Evolutionary conservation across 2,797 vertebrate genomes (phyloP).

Genomic region (Betta splendens): DNA sequence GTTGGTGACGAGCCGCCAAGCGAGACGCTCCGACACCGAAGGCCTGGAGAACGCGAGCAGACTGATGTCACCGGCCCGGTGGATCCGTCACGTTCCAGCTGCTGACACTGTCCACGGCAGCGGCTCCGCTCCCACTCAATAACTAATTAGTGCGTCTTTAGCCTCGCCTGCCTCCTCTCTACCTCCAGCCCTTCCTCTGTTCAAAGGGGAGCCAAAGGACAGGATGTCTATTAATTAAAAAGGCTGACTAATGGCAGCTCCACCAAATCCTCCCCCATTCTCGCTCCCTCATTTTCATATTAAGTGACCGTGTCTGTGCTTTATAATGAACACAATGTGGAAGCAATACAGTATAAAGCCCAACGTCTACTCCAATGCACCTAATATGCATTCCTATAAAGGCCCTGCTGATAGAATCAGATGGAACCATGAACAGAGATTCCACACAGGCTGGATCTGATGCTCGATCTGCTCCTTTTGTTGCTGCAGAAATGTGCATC

Average conservation of each 20-base stretch:
- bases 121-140: conserved; percentile 59
- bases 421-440: too few species aligned
- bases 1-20: conserved; percentile 53
- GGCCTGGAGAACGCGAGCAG: conserved; percentile 70
- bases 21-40: conserved; percentile 60
- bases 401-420: too few species aligned
- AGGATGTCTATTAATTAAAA: conserved; percentile 70
- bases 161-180: conserved; percentile 41
- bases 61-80: conserved; percentile 47
- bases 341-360: neutral
- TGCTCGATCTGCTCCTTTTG: too few species aligned
- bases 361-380: too few species aligned
- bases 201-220: conserved; percentile 63
- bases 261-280: conserved; percentile 29
- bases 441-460: too few species aligned
- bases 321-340: neutral
- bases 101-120: conserved; percentile 56
- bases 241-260: conserved; percentile 51
- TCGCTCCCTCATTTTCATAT: conserved; percentile 29
- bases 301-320: conserved; percentile 20
- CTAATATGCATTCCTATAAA: too few species aligned
- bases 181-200: conserved; percentile 44
- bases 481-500: too few species aligned
- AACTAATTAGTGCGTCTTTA: conserved; percentile 73
- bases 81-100: conserved; percentile 48